Evolutionary conservation across 2,888 invertebrate genomes (phyloP).

Genomic region (Heliconius hortense): DNA sequence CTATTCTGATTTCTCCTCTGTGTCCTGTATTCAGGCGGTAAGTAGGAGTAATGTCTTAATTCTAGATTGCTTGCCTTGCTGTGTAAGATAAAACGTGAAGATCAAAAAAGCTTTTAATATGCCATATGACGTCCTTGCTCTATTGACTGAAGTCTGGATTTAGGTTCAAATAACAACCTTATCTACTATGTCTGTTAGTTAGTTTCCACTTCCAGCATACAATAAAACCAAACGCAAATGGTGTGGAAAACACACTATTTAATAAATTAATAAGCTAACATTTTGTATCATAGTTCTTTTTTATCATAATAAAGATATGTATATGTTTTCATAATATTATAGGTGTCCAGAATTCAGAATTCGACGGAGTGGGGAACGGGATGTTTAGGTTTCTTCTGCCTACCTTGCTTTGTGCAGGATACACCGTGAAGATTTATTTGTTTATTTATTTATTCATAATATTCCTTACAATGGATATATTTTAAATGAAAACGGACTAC

Average conservation of each 20-base stretch:
- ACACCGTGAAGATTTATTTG: too few relatives aligned
- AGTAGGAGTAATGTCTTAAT: neutral
- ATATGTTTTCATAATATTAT: neutral
- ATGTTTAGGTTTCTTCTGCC: too few relatives aligned
- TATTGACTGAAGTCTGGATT: neutral
- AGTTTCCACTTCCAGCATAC: neutral
- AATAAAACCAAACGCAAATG: neutral
- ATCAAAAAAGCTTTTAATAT: neutral
- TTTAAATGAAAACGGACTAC: neutral
- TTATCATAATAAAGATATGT: neutral
- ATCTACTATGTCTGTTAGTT: too few relatives aligned
- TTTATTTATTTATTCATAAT: neutral
- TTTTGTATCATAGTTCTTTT: neutral
- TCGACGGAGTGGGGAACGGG: too few relatives aligned
- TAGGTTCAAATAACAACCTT: neutral
- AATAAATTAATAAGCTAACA: too few relatives aligned
- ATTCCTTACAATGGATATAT: neutral
- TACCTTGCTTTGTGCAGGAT: too few relatives aligned
- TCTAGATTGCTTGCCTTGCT: neutral
- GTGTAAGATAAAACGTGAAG: neutral
- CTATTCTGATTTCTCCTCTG: too few relatives aligned
- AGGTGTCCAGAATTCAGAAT: too few relatives aligned
- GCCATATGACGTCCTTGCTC: neutral
- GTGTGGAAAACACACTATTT: neutral
- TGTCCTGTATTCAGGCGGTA: too few relatives aligned